Evolutionary conservation across 2,888 invertebrate species (phyloP).

Genomic region (Tinea semifulvella): DNA sequence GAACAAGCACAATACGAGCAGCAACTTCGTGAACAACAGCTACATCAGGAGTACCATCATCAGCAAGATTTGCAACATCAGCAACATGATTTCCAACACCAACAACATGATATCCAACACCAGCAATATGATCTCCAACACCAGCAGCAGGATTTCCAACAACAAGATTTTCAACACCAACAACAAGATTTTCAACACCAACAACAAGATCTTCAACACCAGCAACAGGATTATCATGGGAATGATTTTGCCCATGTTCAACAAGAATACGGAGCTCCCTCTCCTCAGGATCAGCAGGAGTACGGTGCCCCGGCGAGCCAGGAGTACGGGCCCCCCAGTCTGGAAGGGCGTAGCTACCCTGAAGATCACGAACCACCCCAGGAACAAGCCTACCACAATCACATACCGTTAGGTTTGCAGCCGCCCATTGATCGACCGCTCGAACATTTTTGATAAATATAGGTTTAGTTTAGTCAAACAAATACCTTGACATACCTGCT

Average conservation of each 20-base stretch:
- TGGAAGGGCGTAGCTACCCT: conserved; percentile 43
- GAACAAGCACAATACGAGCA: conserved; percentile 20
- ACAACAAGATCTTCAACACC: conserved; percentile 9
- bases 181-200: conserved; percentile 26
- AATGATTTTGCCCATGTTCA: conserved; percentile 25
- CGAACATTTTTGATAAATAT: conserved; percentile 57
- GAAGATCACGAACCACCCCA: conserved; percentile 20
- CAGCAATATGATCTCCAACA: not conserved
- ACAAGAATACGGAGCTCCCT: conserved; percentile 21
- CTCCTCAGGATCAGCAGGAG: not conserved
- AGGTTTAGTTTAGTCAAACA: no score
- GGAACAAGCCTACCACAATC: conserved; percentile 43
- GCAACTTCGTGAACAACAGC: conserved; percentile 44
- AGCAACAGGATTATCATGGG: conserved; percentile 27
- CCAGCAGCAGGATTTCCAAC: conserved; percentile 25
- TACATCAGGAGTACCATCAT: conserved; percentile 18
- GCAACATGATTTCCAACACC: conserved; percentile 29
- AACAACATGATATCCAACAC: conserved; percentile 27
- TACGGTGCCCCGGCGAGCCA: conserved; percentile 15
- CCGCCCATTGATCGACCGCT: conserved; percentile 53
- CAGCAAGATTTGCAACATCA: conserved; percentile 12
- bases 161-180: not conserved
- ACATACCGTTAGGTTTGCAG: conserved; percentile 53
- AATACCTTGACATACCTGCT: no score
- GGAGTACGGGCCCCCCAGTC: conserved; percentile 42